Conservation (phyloP, 2,888 invertebrate species). For the Stictocephala bisonia region DNA sequence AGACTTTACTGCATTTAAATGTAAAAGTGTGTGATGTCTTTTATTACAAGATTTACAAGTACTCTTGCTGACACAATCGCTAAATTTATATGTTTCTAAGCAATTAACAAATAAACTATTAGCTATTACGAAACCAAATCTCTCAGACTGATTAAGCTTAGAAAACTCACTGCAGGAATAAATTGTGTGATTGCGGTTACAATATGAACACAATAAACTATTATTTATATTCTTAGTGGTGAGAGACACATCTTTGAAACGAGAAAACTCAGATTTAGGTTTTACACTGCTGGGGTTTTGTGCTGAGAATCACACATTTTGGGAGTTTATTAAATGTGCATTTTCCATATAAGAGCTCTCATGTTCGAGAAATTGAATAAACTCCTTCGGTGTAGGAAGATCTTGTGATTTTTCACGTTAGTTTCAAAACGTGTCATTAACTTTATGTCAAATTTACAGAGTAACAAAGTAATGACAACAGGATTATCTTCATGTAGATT, state of each 20-base stretch:
- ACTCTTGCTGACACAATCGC: too few relatives aligned
- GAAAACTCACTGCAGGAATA: background rate
- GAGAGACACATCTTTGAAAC: conserved; percentile 3
- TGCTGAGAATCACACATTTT: background rate
- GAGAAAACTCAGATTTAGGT: conserved; percentile 3
- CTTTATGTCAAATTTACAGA: background rate
- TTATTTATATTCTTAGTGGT: conserved; percentile 14
- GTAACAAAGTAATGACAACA: conserved; percentile 17
- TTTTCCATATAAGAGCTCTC: conserved; percentile 10
- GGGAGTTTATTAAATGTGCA: conserved; percentile 3
- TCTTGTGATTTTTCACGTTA: background rate
- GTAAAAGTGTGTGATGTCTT: conserved; percentile 6
- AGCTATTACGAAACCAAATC: too few relatives aligned
- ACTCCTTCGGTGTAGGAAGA: conserved; percentile 20
- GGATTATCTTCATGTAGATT: conserved; percentile 6
- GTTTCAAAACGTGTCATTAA: conserved; percentile 15
- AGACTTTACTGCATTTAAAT: conserved; percentile 13
- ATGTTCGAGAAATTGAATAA: conserved; percentile 8
- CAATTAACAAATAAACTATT: too few relatives aligned
- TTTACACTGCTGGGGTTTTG: background rate
- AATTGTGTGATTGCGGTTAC: conserved; percentile 2
- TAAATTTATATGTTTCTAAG: too few relatives aligned
- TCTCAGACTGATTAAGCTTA: conserved; percentile 1
- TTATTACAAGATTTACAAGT: too few relatives aligned
- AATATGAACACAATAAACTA: conserved; percentile 16